phyloP scores from a whole-genome alignment of 2,113 vertebrate species.

The Grus americana region DNA sequence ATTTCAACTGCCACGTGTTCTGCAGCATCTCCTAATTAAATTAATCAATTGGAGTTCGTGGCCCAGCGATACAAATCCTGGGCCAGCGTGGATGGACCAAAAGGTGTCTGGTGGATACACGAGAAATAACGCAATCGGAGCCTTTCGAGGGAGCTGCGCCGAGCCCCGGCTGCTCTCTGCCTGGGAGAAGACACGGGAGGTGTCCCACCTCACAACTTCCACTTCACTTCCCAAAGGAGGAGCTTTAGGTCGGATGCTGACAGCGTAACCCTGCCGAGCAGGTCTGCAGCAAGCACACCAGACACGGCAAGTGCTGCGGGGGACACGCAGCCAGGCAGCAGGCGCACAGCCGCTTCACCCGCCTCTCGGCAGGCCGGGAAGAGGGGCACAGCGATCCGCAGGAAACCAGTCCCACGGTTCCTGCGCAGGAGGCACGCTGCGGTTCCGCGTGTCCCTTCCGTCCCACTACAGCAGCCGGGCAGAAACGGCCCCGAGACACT shows the following conservation, averaged over 20 bases:
- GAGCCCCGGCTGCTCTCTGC: neutral
- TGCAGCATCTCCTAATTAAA: slow-evolving; percentile 14
- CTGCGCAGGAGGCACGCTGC: fast-evolving
- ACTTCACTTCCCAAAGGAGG: fast-evolving
- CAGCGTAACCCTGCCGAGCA: no score
- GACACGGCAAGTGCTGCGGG: neutral
- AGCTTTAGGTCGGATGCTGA: fast-evolving
- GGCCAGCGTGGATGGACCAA: neutral
- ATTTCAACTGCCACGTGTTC: neutral
- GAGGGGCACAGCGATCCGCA: no score
- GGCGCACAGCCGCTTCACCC: neutral
- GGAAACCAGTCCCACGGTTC: neutral
- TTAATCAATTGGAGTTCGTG: slow-evolving; percentile 2
- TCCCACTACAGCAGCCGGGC: fast-evolving
- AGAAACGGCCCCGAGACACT: fast-evolving
- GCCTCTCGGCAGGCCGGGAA: neutral
- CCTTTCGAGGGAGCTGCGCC: fast-evolving
- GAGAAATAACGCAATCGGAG: neutral
- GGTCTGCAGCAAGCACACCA: neutral
- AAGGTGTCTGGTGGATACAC: fast-evolving
- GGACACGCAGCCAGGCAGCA: neutral
- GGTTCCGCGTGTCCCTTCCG: fast-evolving
- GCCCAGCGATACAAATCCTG: slow-evolving; percentile 8
- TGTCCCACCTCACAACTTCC: neutral
- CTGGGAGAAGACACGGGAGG: fast-evolving